A percentile compares a stretch with the other conserved stretches of the same genome.
phyloP scores from a whole-genome alignment of 2,888 invertebrate species.

The Coleophora flavipennella region DNA sequence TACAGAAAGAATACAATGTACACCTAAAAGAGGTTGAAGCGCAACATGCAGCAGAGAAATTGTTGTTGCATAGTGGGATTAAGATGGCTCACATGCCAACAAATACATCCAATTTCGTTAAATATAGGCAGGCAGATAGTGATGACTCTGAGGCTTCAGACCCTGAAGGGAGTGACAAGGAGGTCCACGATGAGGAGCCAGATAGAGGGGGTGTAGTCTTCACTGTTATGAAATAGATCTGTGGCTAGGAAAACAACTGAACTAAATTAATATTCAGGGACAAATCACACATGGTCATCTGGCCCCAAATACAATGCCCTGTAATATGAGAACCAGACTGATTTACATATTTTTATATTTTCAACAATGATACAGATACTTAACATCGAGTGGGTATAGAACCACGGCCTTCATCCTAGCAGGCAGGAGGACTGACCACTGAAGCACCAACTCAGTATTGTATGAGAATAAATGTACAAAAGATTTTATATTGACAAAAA shows the following conservation, averaged over 20 bases:
- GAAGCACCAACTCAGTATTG: too few species aligned
- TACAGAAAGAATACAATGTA: conserved; percentile 66
- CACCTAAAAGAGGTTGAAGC: conserved; percentile 65
- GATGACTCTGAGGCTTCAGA: conserved; percentile 48
- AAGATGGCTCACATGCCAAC: conserved; percentile 44
- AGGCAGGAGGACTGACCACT: too few species aligned
- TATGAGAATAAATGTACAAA: too few species aligned
- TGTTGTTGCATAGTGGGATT: conserved; percentile 48
- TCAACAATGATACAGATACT: too few species aligned
- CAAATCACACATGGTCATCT: too few species aligned
- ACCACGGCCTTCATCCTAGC: too few species aligned
- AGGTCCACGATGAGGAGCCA: conserved; percentile 72
- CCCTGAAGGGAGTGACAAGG: conserved; percentile 63
- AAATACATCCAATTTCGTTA: conserved; percentile 42
- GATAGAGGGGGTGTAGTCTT: conserved; percentile 70
- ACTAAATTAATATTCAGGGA: too few species aligned
- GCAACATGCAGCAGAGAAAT: conserved; percentile 69
- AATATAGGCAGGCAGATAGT: conserved; percentile 47
- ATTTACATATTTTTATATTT: too few species aligned
- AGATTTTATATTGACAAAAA: too few species aligned
- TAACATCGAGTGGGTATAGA: too few species aligned
- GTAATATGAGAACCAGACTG: too few species aligned
- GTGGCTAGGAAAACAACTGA: background rate
- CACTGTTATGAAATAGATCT: conserved; percentile 52
- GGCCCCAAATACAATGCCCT: too few species aligned